Percentiles rank a stretch among this genome's conserved stretches.
Evolutionary conservation across 2,113 vertebrate species (phyloP).

Genomic region (Chascanopsetta lugubris): DNA sequence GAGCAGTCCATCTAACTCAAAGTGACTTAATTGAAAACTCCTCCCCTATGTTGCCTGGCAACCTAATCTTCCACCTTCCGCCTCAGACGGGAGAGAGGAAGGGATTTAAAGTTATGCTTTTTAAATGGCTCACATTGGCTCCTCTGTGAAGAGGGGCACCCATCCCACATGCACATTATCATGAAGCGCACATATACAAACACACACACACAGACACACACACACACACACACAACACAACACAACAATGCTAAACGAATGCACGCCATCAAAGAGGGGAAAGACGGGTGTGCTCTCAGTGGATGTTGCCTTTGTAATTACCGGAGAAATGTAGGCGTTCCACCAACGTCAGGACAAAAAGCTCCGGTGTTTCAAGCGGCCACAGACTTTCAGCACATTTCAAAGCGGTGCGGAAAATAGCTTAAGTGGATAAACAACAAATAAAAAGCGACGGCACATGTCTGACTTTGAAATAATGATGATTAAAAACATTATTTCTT

Average conservation of each 20-base stretch:
- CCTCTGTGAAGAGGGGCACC: conserved; percentile 39
- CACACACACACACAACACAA: conserved; percentile 1
- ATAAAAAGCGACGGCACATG: too few relatives aligned
- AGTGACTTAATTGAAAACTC: conserved; percentile 63
- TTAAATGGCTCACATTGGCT: conserved; percentile 43
- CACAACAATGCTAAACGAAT: conserved; percentile 9
- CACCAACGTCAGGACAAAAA: background rate
- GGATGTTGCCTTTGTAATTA: conserved; percentile 21
- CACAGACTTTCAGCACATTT: too few relatives aligned
- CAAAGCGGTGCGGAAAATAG: too few relatives aligned
- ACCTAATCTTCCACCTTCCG: conserved; percentile 47
- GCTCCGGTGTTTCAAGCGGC: background rate
- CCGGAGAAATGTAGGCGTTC: conserved; percentile 18
- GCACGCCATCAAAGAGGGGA: conserved; percentile 17
- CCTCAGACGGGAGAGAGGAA: conserved; percentile 26
- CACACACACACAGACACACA: conserved; percentile 2
- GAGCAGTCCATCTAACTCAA: conserved; percentile 35
- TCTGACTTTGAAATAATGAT: too few relatives aligned
- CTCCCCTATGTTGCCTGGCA: conserved; percentile 63
- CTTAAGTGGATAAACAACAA: too few relatives aligned
- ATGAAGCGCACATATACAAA: conserved; percentile 22
- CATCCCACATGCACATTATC: conserved; percentile 39
- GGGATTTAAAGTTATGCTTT: conserved; percentile 62
- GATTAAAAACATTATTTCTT: too few relatives aligned
- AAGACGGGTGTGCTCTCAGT: conserved; percentile 15